Evolutionary conservation across 30 jellyfish, hydroid and myxozoan species (phyloP).

Genomic region (Chironex yamaguchii): DNA sequence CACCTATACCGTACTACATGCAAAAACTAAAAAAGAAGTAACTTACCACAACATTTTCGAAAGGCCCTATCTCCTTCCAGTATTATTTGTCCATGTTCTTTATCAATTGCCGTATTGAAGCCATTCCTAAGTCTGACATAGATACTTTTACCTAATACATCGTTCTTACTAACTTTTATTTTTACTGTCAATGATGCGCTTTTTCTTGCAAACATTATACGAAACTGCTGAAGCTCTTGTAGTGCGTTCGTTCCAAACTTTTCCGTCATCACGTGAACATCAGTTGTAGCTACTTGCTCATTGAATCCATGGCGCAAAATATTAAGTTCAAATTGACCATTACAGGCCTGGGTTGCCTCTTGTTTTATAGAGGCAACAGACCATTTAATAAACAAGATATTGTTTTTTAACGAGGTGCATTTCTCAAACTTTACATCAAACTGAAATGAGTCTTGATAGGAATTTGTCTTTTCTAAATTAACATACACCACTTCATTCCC

Average conservation of each 20-base stretch:
- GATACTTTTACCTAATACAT: conserved; percentile 36
- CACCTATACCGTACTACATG: no score
- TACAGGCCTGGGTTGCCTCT: background rate
- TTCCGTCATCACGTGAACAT: conserved; percentile 10
- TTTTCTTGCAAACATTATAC: background rate
- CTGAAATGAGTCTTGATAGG: conserved; percentile 20
- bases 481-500: conserved; percentile 21
- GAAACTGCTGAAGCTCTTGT: background rate
- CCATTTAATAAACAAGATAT: conserved; percentile 56
- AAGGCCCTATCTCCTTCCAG: background rate
- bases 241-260: conserved; percentile 11
- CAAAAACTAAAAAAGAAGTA: background rate
- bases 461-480: background rate
- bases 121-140: conserved; percentile 33
- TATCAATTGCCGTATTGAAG: conserved; percentile 39
- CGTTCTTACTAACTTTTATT: background rate
- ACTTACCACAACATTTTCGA: background rate
- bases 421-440: conserved; percentile 46
- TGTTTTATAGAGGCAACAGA: conserved; percentile 39
- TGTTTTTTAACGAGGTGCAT: conserved; percentile 14
- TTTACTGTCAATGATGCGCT: background rate
- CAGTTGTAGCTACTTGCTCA: conserved; percentile 62
- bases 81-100: no score
- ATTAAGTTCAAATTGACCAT: conserved; percentile 8
- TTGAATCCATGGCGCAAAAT: conserved; percentile 31